Conservation (phyloP, 1,140 invertebrate species). For the Magallana gigas region DNA sequence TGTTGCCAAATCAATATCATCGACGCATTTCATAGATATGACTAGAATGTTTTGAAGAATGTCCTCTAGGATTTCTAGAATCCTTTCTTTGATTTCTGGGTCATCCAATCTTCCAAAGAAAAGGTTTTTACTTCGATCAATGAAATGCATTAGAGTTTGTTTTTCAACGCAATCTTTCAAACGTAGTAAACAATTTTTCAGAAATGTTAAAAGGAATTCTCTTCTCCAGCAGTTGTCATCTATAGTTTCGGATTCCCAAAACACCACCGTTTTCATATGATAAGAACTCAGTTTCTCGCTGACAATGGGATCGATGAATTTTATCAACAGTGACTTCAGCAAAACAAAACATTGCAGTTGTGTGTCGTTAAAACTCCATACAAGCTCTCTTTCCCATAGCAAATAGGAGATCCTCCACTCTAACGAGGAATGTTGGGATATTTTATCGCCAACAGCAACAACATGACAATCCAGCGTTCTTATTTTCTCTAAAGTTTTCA, state of each 20-base stretch:
- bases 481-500: conserved; percentile 33
- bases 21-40: not conserved
- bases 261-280: conserved; percentile 46
- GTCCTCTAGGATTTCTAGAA: not conserved
- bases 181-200: not conserved
- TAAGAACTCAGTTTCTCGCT: conserved; percentile 32
- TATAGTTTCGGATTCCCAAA: conserved; percentile 43
- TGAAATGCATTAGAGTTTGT: conserved; percentile 30
- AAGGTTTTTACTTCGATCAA: conserved; percentile 36
- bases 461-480: conserved; percentile 8
- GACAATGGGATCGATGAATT: not conserved
- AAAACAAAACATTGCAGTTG: conserved; percentile 44
- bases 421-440: not conserved
- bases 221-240: not conserved
- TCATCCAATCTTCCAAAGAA: not conserved
- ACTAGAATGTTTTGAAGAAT: not conserved
- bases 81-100: not conserved
- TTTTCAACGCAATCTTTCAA: not conserved
- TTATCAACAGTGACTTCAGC: conserved; percentile 10
- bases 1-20: conserved; percentile 6
- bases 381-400: conserved; percentile 25
- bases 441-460: conserved; percentile 40
- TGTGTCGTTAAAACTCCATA: conserved; percentile 42
- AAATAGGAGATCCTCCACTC: conserved; percentile 43
- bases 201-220: not conserved